phyloP scores from a whole-genome alignment of 2,888 invertebrate species.

The Thyatira batis region DNA sequence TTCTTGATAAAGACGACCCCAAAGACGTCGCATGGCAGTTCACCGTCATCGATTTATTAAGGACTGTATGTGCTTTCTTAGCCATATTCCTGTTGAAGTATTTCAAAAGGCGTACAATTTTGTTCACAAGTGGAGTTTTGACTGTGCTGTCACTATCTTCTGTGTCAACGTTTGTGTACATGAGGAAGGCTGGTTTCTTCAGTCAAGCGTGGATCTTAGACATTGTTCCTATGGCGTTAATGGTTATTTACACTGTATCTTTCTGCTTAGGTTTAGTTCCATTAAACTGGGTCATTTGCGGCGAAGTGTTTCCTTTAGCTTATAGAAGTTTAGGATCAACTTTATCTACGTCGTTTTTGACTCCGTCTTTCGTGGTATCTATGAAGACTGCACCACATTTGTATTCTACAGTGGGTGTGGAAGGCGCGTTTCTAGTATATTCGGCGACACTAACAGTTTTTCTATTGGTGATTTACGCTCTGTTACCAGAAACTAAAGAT shows the following conservation, averaged over 20 bases:
- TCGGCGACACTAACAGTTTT: constrained; percentile 63
- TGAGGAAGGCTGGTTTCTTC: constrained; percentile 58
- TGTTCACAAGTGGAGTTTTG: constrained; percentile 67
- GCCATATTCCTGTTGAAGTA: constrained; percentile 74
- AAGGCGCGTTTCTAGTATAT: constrained; percentile 74
- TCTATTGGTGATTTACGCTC: constrained; percentile 57
- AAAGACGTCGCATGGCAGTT: constrained; percentile 81
- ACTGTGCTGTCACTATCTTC: constrained; percentile 64
- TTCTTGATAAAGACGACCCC: constrained; percentile 58
- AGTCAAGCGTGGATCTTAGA: constrained; percentile 58
- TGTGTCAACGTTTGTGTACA: constrained; percentile 67
- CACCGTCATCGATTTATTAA: constrained; percentile 84
- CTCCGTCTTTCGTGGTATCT: constrained; percentile 70
- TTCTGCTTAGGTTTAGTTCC: constrained; percentile 74
- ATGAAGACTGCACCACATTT: constrained; percentile 78
- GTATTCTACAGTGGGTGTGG: constrained; percentile 69
- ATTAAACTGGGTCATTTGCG: constrained; percentile 76
- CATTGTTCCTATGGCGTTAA: constrained; percentile 63
- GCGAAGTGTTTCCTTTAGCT: constrained; percentile 74
- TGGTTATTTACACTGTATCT: constrained; percentile 67
- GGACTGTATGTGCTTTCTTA: constrained; percentile 83
- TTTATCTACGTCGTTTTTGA: constrained; percentile 70
- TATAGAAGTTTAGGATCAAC: constrained; percentile 75
- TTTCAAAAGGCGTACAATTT: constrained; percentile 63
- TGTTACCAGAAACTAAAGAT: constrained; percentile 75